Conservation (phyloP, 2,113 vertebrate species). For the Burhinus bistriatus region DNA sequence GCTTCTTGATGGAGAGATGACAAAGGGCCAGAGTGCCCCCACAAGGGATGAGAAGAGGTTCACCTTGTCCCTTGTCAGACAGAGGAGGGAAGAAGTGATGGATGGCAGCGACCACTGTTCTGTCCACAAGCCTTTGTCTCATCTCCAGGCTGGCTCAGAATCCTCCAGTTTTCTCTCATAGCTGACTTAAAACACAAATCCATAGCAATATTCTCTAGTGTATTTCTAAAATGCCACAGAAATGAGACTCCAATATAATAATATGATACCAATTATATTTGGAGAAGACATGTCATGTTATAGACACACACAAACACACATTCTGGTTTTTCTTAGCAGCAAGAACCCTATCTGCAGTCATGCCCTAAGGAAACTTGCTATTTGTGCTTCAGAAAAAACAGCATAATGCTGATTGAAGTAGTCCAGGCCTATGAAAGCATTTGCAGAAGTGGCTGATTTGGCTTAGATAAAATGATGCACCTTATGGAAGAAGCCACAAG, state of each 20-base stretch:
- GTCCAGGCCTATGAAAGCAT: neutral
- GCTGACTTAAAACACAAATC: neutral
- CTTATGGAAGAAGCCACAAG: neutral
- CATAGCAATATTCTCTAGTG: neutral
- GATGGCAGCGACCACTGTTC: neutral
- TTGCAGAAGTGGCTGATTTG: neutral
- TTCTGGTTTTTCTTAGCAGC: neutral
- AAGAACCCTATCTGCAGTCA: neutral
- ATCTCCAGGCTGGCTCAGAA: neutral
- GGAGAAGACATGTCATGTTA: neutral
- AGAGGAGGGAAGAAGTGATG: neutral
- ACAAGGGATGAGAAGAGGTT: neutral
- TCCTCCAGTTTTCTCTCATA: neutral
- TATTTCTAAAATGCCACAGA: neutral
- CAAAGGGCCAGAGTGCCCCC: neutral
- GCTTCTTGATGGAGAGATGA: conserved; percentile 23
- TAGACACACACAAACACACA: neutral
- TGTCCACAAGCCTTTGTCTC: neutral
- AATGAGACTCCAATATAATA: neutral
- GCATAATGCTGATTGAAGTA: neutral
- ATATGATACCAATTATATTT: neutral
- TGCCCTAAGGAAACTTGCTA: neutral
- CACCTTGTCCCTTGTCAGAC: conserved; percentile 3
- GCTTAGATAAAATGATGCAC: neutral
- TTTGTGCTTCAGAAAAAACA: neutral